phyloP scores from a whole-genome alignment of 2,888 invertebrate genomes.

The Aphodius granarius region DNA sequence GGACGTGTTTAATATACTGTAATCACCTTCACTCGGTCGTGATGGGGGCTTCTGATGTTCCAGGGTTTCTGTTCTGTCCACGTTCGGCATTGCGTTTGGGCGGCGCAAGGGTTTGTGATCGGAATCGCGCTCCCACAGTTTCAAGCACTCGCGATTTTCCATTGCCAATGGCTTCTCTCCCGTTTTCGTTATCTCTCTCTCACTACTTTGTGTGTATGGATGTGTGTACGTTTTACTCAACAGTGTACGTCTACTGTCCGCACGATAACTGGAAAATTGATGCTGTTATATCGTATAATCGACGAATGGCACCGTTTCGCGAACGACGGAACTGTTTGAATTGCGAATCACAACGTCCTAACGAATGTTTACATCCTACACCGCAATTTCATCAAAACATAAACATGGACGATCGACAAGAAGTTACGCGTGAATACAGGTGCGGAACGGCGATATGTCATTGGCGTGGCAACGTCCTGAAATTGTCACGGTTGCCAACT shows the following conservation, averaged over 20 bases:
- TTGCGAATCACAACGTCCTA: slow-evolving; percentile 14
- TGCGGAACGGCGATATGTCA: background rate
- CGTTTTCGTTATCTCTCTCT: slow-evolving; percentile 1
- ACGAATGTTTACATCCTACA: slow-evolving; percentile 25
- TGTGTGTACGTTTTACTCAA: background rate
- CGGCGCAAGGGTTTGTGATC: slow-evolving; percentile 30
- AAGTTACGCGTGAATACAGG: slow-evolving; percentile 20
- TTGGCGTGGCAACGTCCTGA: background rate
- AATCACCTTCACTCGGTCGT: slow-evolving; percentile 5
- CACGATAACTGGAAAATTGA: background rate
- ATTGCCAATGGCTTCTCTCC: slow-evolving; percentile 15
- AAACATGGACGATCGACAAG: slow-evolving; percentile 28
- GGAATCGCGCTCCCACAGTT: slow-evolving; percentile 29
- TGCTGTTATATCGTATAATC: background rate
- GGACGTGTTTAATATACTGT: slow-evolving; percentile 17
- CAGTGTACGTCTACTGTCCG: background rate
- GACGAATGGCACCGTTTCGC: background rate
- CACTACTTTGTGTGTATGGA: background rate
- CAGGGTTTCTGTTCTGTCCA: slow-evolving; percentile 4
- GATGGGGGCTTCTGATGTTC: background rate
- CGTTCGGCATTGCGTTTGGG: slow-evolving; percentile 22
- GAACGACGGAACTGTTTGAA: slow-evolving; percentile 12
- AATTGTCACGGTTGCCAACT: background rate
- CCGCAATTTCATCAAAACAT: slow-evolving; percentile 28
- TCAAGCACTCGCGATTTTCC: slow-evolving; percentile 25